Conservation (phyloP, 1,140 invertebrate genomes). For the Leptinotarsa undecemlineata region DNA sequence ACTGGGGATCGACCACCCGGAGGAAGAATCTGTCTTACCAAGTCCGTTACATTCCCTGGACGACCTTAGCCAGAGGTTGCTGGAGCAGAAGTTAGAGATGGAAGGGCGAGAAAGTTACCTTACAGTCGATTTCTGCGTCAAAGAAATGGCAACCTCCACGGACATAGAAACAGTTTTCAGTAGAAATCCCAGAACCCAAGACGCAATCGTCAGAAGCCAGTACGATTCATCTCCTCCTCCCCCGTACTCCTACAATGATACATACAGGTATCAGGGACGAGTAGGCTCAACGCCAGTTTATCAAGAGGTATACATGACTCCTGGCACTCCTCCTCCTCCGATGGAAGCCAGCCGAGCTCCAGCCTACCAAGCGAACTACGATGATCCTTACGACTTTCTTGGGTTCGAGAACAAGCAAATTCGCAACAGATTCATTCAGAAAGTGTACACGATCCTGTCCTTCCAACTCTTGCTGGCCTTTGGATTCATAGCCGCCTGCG, state of each 20-base stretch:
- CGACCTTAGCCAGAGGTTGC: neutral
- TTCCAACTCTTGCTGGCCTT: constrained; percentile 38
- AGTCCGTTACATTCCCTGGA: neutral
- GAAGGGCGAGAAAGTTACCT: constrained; percentile 27
- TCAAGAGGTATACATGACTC: neutral
- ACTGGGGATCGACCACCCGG: neutral
- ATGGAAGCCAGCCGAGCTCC: neutral
- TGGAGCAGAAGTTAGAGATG: constrained; percentile 1
- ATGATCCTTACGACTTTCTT: neutral
- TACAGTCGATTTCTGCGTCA: constrained; percentile 30
- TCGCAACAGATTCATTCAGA: constrained; percentile 32
- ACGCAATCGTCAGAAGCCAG: constrained; percentile 13
- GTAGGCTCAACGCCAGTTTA: neutral
- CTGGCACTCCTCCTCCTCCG: too few relatives aligned
- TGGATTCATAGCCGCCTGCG: constrained; percentile 27
- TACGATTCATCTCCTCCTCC: constrained; percentile 30
- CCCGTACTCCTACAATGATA: neutral
- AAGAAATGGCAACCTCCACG: constrained; percentile 32
- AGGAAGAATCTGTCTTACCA: neutral
- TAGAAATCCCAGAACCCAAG: constrained; percentile 23
- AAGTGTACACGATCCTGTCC: constrained; percentile 40
- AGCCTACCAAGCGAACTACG: neutral
- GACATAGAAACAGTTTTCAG: constrained; percentile 21
- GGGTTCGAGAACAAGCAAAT: constrained; percentile 22
- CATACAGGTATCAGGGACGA: neutral